A percentile compares a stretch with the other conserved stretches of the same genome.
Conservation (phyloP, 2,888 invertebrate species). For the Nasonovia ribisnigri region DNA sequence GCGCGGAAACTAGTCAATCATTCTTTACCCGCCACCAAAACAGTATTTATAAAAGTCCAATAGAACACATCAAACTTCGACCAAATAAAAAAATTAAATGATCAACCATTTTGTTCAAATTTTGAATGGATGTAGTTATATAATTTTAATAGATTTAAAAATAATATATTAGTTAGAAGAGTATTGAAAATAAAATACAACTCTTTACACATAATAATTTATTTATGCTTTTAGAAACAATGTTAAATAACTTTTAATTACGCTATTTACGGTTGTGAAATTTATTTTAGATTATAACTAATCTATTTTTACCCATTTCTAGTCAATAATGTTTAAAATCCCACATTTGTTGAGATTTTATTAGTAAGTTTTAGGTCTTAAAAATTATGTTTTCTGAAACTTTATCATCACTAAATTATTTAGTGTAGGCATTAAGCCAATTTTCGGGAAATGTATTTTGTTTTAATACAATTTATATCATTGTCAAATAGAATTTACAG, state of each 20-base stretch:
- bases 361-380: slow-evolving; percentile 34
- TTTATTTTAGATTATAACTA: slow-evolving; percentile 58
- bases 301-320: slow-evolving; percentile 56
- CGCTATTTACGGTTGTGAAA: slow-evolving; percentile 57
- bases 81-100: slow-evolving; percentile 8
- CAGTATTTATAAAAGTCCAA: slow-evolving; percentile 47
- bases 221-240: slow-evolving; percentile 56
- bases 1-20: slow-evolving; percentile 39
- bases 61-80: slow-evolving; percentile 33
- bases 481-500: slow-evolving; percentile 42
- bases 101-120: slow-evolving; percentile 8
- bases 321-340: slow-evolving; percentile 50
- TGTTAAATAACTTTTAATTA: slow-evolving; percentile 45
- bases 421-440: slow-evolving; percentile 32
- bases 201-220: slow-evolving; percentile 32
- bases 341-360: slow-evolving; percentile 31
- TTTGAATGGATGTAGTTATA: slow-evolving; percentile 32
- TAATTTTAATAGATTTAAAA: slow-evolving; percentile 42
- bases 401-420: slow-evolving; percentile 40
- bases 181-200: not conserved
- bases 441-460: slow-evolving; percentile 36
- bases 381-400: slow-evolving; percentile 46
- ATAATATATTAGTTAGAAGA: not conserved
- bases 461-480: slow-evolving; percentile 30
- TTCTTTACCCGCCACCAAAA: slow-evolving; percentile 48